These are phyloP conservation scores for Brassicogethes aeneus DNA, from an alignment of 2,888 invertebrate genomes.

Conservation along the genomic window DNA sequence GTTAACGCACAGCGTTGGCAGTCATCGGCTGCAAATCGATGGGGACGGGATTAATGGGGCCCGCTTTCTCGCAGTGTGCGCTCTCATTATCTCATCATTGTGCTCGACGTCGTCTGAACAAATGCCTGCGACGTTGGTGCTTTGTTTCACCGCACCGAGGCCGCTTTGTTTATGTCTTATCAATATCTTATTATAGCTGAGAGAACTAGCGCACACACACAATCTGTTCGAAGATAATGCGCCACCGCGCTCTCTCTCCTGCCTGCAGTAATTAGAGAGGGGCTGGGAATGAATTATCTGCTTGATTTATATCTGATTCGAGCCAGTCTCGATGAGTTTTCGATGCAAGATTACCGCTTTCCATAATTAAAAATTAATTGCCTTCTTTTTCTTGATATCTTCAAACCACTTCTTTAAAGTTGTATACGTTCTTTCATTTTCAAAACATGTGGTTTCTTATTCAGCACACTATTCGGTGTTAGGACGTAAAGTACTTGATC, in stretches of 20 bases:
- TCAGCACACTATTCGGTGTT: too few species aligned
- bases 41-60: not conserved
- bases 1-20: too few species aligned
- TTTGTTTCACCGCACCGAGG: not conserved
- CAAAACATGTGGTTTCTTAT: too few species aligned
- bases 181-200: not conserved
- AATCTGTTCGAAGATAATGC: not conserved
- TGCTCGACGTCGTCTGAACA: slow-evolving; percentile 2
- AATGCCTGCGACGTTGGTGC: not conserved
- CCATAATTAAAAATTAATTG: too few species aligned
- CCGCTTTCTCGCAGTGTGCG: slow-evolving; percentile 8
- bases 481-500: too few species aligned
- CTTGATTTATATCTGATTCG: not conserved
- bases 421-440: too few species aligned
- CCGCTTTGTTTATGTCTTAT: slow-evolving; percentile 1
- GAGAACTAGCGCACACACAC: not conserved
- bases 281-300: not conserved
- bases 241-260: too few species aligned
- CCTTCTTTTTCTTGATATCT: too few species aligned
- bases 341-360: too few species aligned
- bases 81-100: slow-evolving; percentile 18
- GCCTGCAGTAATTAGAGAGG: not conserved
- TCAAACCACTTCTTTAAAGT: too few species aligned
- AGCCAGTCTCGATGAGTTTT: too few species aligned
- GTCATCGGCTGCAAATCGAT: not conserved